phyloP scores from a whole-genome alignment of 2,888 invertebrate species.

The Anorthoa munda region DNA sequence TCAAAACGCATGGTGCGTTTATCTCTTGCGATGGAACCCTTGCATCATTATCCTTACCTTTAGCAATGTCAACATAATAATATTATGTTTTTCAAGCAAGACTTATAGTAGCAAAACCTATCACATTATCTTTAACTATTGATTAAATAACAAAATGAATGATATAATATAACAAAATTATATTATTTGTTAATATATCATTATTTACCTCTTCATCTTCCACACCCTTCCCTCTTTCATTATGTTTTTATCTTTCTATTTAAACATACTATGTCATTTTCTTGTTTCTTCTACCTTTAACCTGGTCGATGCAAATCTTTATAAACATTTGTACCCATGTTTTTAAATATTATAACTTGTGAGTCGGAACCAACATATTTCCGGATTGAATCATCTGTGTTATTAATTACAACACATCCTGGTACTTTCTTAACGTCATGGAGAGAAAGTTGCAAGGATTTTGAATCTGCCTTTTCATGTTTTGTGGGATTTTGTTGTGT shows the following conservation, averaged over 20 bases:
- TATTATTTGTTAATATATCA: background rate
- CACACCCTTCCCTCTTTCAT: background rate
- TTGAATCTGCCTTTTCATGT: background rate
- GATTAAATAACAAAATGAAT: no score
- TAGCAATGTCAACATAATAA: no score
- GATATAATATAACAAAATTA: no score
- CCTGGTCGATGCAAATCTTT: conserved; percentile 7
- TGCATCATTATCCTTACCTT: no score
- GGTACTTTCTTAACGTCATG: conserved; percentile 3
- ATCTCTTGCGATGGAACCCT: no score
- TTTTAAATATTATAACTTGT: conserved; percentile 37
- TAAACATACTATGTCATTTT: background rate
- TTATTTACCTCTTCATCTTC: conserved; percentile 5
- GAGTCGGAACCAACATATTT: conserved; percentile 33
- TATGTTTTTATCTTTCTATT: conserved; percentile 17
- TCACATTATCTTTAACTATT: conserved; percentile 23
- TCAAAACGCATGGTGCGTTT: background rate
- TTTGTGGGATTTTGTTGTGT: conserved; percentile 8
- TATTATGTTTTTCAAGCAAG: background rate
- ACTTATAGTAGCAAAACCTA: background rate
- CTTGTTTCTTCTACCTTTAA: background rate
- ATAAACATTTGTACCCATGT: conserved; percentile 23
- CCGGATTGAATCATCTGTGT: conserved; percentile 39
- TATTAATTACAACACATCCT: conserved; percentile 47
- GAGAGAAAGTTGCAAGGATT: conserved; percentile 17